Base-by-base conservation (phyloP, 2,888 invertebrate genomes). In the Xestia ashworthii region DNA sequence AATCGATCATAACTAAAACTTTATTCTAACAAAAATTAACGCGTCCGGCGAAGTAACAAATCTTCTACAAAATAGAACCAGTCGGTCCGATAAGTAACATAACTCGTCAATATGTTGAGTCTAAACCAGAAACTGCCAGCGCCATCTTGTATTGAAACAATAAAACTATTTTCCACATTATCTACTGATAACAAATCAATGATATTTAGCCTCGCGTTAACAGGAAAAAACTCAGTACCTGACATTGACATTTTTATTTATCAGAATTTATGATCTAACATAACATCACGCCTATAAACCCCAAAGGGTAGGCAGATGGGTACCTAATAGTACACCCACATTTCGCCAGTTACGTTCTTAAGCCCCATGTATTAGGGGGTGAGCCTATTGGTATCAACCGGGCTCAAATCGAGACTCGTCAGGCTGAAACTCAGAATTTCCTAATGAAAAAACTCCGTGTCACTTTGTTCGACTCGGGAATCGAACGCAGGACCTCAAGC, bases 111-210 rank as follows among this genome's bases (percentile, higher is more conserved):
- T n/a, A 38, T 32, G 12, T 22, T 25, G 16, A 0, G 5, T 0
- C 16, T 1, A 12, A 78, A 22, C 32, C 2, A 38, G 38, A 14
- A 50, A 67, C 78, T 16, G 53, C 46, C 38, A 81, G 38, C 60
- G 85, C 81, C 83, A 84, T 84, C 85, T 84, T 1, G 53, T 65
- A 68, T 19, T 19, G 5, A 22, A 64, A 32, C 46, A 19, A 5
- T 32, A 41, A 71, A 79, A 22, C 44, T 48, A 50, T 19, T 12
- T 5, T 0, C 14, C 16, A 46, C 16, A 22, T 48, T 32, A 19
- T 11, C 44, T 62, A n/a, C 14, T 22, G 58, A 32, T 75, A n/a
- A 44, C 8, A 44, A 62, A 81, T 60, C 58, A 66, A 69, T 46
- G 16, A 16, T 14, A 58, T 25, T 53, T 3, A 16, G 4, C 1